These are phyloP conservation scores for pig (Sus scrofa) DNA, from an alignment of 2,113 vertebrate genomes.

Conservation along the genomic window T2T-Sscrofa CM000825.6:8161001-8161500, in stretches of 20 bases:
- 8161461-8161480: not conserved
- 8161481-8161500: accelerated
- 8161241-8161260: not conserved
- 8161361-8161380: not conserved
- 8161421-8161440: not conserved
- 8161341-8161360: not conserved
- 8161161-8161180: no score
- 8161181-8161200: not conserved
- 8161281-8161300: not conserved
- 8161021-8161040: not conserved
- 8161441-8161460: not conserved
- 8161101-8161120: not conserved
- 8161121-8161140: not conserved
- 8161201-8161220: not conserved
- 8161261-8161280: not conserved
- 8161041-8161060: not conserved
- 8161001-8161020: not conserved
- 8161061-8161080: not conserved
- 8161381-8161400: not conserved
- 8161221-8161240: not conserved
- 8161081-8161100: not conserved
- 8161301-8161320: not conserved
- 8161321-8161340: not conserved
- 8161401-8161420: no score
- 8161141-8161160: not conserved